A percentile compares a stretch with the other conserved stretches of the same genome.
These are phyloP conservation scores for Xanthorhoe designata DNA, from an alignment of 2,888 invertebrate genomes.

Conservation along the genomic window DNA sequence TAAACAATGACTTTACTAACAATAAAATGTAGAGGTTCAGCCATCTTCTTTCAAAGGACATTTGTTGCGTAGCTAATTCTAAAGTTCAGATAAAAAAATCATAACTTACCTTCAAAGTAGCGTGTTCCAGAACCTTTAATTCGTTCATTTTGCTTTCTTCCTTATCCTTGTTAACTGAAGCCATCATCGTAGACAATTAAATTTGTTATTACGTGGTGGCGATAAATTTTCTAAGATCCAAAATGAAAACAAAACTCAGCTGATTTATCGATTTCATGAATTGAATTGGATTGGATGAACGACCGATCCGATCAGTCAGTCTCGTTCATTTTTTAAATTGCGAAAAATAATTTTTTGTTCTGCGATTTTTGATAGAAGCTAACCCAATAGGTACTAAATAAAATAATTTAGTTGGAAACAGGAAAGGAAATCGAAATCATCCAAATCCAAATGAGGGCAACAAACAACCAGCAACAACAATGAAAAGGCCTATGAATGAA, in stretches of 20 bases:
- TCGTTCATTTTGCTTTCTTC: conserved; percentile 90
- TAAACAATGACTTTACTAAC: background rate
- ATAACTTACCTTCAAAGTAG: conserved; percentile 93
- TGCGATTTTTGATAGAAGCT: background rate
- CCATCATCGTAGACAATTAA: conserved; percentile 4
- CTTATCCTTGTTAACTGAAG: conserved; percentile 18
- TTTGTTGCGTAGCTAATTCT: conserved; percentile 20
- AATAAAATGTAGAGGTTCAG: conserved; percentile 19
- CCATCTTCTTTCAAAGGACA: conserved; percentile 37
- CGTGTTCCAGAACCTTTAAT: conserved; percentile 97
- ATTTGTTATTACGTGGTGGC: background rate
- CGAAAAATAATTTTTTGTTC: background rate
- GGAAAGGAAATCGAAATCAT: no score
- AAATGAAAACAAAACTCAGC: conserved; percentile 83
- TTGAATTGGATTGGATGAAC: background rate
- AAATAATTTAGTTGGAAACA: background rate
- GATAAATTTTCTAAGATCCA: conserved; percentile 6
- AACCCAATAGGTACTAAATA: no score
- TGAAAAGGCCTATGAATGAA: no score
- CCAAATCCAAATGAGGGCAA: no score
- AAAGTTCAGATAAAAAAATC: conserved; percentile 1
- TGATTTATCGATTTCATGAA: conserved; percentile 56
- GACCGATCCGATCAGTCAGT: background rate
- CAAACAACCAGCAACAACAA: no score
- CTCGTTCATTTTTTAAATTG: conserved; percentile 22